Evolutionary conservation across 2,797 vertebrate genomes (phyloP).

Genomic region (Fratercula arctica): DNA sequence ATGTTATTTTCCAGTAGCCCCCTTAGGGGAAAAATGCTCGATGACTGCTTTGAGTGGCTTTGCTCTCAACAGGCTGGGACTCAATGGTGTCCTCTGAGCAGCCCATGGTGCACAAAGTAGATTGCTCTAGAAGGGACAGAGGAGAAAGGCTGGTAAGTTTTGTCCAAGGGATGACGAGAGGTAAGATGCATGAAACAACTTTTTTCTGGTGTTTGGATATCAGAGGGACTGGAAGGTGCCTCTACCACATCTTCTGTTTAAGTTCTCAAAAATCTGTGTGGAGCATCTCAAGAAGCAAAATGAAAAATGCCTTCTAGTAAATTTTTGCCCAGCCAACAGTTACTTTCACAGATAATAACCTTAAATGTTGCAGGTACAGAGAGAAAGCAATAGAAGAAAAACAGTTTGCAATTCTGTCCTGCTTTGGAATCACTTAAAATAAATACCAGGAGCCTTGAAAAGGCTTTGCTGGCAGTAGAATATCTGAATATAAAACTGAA

Average conservation of each 20-base stretch:
- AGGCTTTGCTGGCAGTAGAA: conserved; percentile 14
- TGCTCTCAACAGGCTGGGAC: neutral
- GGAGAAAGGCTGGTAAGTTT: neutral
- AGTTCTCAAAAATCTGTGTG: neutral
- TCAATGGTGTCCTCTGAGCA: neutral
- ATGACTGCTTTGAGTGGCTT: neutral
- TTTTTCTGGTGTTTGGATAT: neutral
- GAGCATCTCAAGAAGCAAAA: neutral
- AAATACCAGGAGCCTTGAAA: conserved; percentile 36
- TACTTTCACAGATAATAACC: neutral
- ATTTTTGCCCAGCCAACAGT: neutral
- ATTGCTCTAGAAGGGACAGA: neutral
- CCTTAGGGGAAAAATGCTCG: neutral
- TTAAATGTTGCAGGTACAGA: neutral
- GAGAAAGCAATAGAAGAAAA: neutral
- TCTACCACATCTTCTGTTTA: neutral
- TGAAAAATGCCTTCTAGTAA: neutral
- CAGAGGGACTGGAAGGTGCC: neutral
- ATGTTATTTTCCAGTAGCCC: neutral
- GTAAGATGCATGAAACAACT: neutral
- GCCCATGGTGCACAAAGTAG: neutral
- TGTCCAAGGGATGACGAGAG: neutral
- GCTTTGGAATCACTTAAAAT: conserved; percentile 32
- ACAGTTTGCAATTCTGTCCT: neutral
- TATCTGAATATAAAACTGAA: conserved; percentile 20